These are phyloP conservation scores for Coboldia fuscipes DNA, from an alignment of 1,140 invertebrate genomes.

Conservation along the genomic window DNA sequence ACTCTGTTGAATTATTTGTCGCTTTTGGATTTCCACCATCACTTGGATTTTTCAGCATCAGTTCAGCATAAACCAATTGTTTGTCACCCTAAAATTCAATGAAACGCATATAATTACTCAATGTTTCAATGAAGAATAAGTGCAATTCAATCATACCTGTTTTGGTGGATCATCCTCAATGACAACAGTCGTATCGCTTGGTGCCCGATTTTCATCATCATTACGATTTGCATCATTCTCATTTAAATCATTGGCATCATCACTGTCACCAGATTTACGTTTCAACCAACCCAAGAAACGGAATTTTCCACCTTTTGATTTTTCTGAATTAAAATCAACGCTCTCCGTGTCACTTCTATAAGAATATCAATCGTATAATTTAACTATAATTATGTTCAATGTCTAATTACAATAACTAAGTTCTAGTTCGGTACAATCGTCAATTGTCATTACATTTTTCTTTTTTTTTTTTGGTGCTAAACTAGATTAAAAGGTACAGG, in stretches of 20 bases:
- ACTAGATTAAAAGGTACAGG: not conserved
- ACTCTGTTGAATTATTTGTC: not conserved
- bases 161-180: conserved; percentile 1
- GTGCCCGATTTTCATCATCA: too few species aligned
- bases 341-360: conserved; percentile 2
- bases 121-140: not conserved
- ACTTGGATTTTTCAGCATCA: not conserved
- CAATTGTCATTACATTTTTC: not conserved
- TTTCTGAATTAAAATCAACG: not conserved
- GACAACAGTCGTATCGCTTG: conserved; percentile 1
- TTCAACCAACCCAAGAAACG: not conserved
- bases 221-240: not conserved
- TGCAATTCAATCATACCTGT: not conserved
- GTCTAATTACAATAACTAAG: not conserved
- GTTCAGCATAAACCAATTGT: conserved; percentile 1
- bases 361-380: not conserved
- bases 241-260: not conserved
- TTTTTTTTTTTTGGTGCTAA: not conserved
- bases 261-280: not conserved
- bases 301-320: not conserved
- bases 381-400: not conserved
- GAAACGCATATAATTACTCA: not conserved
- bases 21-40: not conserved
- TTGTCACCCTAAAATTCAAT: not conserved
- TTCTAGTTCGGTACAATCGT: not conserved